Percentiles rank a stretch among this genome's conserved stretches.
phyloP scores from a whole-genome alignment of 1,140 invertebrate genomes.

The Medauroidea extradentata region DNA sequence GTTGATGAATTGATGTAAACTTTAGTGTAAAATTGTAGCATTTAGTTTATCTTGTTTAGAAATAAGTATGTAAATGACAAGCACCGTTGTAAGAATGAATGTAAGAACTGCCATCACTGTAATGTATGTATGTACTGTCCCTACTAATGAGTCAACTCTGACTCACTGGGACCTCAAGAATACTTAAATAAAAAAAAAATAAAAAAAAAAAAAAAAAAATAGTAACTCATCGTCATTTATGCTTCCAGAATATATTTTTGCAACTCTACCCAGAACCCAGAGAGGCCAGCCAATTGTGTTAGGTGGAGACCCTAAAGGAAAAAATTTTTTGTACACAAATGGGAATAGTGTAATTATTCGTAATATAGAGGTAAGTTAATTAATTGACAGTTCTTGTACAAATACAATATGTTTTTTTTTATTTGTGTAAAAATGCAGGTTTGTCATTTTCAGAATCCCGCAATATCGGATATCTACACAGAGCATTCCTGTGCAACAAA shows the following conservation, averaged over 20 bases:
- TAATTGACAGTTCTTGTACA: constrained; percentile 11
- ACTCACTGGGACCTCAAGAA: too few relatives aligned
- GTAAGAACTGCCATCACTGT: too few relatives aligned
- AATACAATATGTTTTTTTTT: background rate
- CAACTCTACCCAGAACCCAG: constrained; percentile 87
- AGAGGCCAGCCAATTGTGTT: constrained; percentile 90
- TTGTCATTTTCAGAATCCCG: constrained; percentile 68
- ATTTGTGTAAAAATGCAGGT: background rate
- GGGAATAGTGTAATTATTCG: constrained; percentile 97
- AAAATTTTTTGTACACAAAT: constrained; percentile 96
- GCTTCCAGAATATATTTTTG: constrained; percentile 80
- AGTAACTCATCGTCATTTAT: too few relatives aligned
- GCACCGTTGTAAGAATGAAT: too few relatives aligned
- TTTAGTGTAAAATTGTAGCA: too few relatives aligned
- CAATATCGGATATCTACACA: constrained; percentile 91
- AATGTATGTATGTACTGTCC: too few relatives aligned
- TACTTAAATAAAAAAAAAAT: too few relatives aligned
- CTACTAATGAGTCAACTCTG: too few relatives aligned
- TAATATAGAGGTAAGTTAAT: constrained; percentile 76
- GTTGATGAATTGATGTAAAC: too few relatives aligned
- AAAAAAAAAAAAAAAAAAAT: too few relatives aligned
- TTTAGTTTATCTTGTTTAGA: too few relatives aligned
- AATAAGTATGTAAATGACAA: too few relatives aligned
- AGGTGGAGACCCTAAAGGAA: constrained; percentile 93
- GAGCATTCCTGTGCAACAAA: constrained; percentile 93